A percentile compares a stretch with the other conserved stretches of the same genome.
These are phyloP conservation scores for Danio albolineatus DNA, from an alignment of 2,797 vertebrate species.

Conservation along the genomic window DNA sequence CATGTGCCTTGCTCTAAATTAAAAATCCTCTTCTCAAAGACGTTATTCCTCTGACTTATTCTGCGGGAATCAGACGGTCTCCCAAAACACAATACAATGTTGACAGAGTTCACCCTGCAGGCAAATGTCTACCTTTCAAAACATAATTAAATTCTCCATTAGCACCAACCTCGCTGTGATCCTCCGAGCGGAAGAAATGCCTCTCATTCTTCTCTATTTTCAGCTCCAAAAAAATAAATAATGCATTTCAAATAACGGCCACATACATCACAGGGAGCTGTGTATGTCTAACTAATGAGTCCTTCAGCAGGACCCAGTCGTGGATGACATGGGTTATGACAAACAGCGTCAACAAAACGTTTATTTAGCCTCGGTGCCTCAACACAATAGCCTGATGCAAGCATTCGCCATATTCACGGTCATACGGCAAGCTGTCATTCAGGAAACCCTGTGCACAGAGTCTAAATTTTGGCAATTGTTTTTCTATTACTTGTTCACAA, in stretches of 20 bases:
- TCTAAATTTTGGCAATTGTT: slow-evolving; percentile 3
- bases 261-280: slow-evolving; percentile 52
- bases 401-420: slow-evolving; percentile 1
- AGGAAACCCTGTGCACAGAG: slow-evolving; percentile 4
- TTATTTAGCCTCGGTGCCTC: slow-evolving; percentile 73
- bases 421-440: background rate
- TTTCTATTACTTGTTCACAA: slow-evolving; percentile 1
- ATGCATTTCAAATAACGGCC: slow-evolving; percentile 45
- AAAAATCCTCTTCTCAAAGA: slow-evolving; percentile 19
- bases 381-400: slow-evolving; percentile 69
- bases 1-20: slow-evolving; percentile 19
- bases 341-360: slow-evolving; percentile 77
- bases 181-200: slow-evolving; percentile 17
- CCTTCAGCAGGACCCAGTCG: slow-evolving; percentile 18
- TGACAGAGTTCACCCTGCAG: slow-evolving; percentile 36
- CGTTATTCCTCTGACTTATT: slow-evolving; percentile 11
- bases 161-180: slow-evolving; percentile 25
- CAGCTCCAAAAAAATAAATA: slow-evolving; percentile 48
- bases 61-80: slow-evolving; percentile 1
- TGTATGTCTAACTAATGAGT: slow-evolving; percentile 54
- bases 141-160: slow-evolving; percentile 52
- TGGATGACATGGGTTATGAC: slow-evolving; percentile 71
- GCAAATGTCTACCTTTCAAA: slow-evolving; percentile 37
- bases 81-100: slow-evolving; percentile 15
- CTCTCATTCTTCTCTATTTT: slow-evolving; percentile 45